Conservation (phyloP, 1,140 invertebrate species). For the Drosophila carrolli region DNA sequence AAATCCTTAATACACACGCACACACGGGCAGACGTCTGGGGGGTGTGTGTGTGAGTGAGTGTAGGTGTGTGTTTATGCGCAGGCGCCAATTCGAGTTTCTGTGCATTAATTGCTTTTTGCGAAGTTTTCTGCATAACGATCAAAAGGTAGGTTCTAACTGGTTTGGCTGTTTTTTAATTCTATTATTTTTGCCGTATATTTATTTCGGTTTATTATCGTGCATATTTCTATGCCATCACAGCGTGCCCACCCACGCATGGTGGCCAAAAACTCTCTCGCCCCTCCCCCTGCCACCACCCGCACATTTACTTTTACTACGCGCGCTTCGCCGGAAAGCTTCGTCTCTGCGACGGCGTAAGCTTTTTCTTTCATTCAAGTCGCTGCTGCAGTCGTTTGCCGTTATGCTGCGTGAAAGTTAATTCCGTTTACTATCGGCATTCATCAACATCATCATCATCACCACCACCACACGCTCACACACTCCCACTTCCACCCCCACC, state of each 20-base stretch:
- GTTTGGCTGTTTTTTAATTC: background rate
- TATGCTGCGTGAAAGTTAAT: constrained; percentile 81
- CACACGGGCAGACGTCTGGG: constrained; percentile 18
- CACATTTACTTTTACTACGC: constrained; percentile 82
- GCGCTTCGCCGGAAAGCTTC: constrained; percentile 75
- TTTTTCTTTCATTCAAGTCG: constrained; percentile 82
- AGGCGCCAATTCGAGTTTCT: constrained; percentile 63
- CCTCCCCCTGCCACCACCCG: constrained; percentile 48
- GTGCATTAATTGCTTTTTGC: constrained; percentile 61
- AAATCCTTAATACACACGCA: constrained; percentile 65
- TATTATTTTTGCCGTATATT: background rate
- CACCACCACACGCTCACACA: constrained; percentile 39
- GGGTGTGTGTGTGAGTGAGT: constrained; percentile 43
- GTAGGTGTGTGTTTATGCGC: constrained; percentile 62
- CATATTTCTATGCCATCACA: constrained; percentile 6
- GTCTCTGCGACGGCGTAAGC: constrained; percentile 67
- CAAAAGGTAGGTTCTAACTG: constrained; percentile 38
- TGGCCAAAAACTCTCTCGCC: background rate
- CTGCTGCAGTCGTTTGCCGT: constrained; percentile 53
- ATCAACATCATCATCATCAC: constrained; percentile 73
- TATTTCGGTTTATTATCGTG: background rate
- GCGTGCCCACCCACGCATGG: background rate
- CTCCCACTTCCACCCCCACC: constrained; percentile 4
- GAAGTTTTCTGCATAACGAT: constrained; percentile 21
- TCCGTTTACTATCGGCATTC: constrained; percentile 82